Evolutionary conservation across 2,797 vertebrate species (phyloP), one percentile per base, ranked within the genome.

Genomic region (Phataginus tricuspis): DNA sequence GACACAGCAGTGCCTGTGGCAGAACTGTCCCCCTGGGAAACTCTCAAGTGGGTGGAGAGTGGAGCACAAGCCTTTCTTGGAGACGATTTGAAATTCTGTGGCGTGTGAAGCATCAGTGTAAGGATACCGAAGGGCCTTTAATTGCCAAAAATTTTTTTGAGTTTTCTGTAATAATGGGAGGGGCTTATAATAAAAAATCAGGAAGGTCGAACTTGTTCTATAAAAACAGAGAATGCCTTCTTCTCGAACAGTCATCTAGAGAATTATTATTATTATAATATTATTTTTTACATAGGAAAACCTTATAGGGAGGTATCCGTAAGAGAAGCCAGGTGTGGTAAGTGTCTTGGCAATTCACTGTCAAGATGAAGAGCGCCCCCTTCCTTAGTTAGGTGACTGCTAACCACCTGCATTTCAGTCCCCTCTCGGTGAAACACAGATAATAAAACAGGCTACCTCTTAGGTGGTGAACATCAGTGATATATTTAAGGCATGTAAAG

Each of bases 11-110:
- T 31, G 79, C 88, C 72, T 63, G 39, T 42, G 88, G 88, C 82
- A 57, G 78, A 88, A 64, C 86, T 27, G 12, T 64, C 94, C 51
- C 31, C 88, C 90, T 95, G 86, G 90, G 95, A 96, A 83, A 68
- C 3, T 74, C 49, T 29, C 27, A 1, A 31, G 87, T 53, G 61
- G 78, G 59, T 10, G 1, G 82, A 34, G 68, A 90, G 91, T 31
- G 1, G 79, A 69, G 5, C 53, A 14, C 6, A 18, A 23, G 3
- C 8, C 37, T 61, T 53, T 53, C 69, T 86, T 15, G 4, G 1
- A 83, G 57, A 37, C 5, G 14, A 37, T 12, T 7, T 63, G 85
- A 75, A 80, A 71, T 74, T 55, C 18, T 57, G 3, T 3, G 2
- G 59, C 34, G 53, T 51, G 37, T n/a, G 9, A 18, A 18, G 2